Evolutionary conservation across 1,140 invertebrate genomes (phyloP).

Genomic region (Diabrotica virgifera): DNA sequence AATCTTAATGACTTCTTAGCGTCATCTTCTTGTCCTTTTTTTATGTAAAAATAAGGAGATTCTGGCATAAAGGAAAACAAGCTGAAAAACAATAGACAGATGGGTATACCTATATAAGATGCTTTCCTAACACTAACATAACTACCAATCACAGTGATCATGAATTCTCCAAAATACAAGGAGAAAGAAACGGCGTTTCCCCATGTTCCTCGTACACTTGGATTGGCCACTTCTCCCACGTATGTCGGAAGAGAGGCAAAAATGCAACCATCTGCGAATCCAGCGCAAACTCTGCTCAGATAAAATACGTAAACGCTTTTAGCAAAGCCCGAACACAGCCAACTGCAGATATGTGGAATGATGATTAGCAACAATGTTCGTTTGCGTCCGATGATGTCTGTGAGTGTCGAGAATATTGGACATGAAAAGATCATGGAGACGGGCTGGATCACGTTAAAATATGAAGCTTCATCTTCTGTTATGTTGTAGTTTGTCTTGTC

Average conservation of each 20-base stretch:
- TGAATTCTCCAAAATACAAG: slow-evolving; percentile 50
- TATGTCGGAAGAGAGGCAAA: slow-evolving; percentile 30
- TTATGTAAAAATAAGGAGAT: slow-evolving; percentile 40
- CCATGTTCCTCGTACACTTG: slow-evolving; percentile 30
- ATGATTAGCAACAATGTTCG: not conserved
- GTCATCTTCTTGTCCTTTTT: slow-evolving; percentile 26
- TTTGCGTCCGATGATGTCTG: not conserved
- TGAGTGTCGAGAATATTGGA: not conserved
- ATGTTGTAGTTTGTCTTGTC: slow-evolving; percentile 22
- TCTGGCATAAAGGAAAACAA: slow-evolving; percentile 43
- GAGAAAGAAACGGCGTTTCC: slow-evolving; percentile 50
- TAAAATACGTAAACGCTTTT: slow-evolving; percentile 41
- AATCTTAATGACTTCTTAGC: slow-evolving; percentile 23
- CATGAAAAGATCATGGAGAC: not conserved
- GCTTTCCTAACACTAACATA: slow-evolving; percentile 8
- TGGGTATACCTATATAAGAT: slow-evolving; percentile 12
- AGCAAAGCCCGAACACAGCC: not conserved
- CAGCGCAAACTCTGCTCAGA: slow-evolving; percentile 25
- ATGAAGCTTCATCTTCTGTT: slow-evolving; percentile 14
- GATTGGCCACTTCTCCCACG: slow-evolving; percentile 30
- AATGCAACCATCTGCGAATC: slow-evolving; percentile 29
- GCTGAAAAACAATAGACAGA: slow-evolving; percentile 42
- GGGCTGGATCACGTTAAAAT: slow-evolving; percentile 10
- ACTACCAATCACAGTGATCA: slow-evolving; percentile 52
- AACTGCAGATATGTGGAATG: not conserved